Evolutionary conservation across 2,113 vertebrate genomes (phyloP), one percentile per base, ranked within the genome.

Genomic region (Alethe castanea): DNA sequence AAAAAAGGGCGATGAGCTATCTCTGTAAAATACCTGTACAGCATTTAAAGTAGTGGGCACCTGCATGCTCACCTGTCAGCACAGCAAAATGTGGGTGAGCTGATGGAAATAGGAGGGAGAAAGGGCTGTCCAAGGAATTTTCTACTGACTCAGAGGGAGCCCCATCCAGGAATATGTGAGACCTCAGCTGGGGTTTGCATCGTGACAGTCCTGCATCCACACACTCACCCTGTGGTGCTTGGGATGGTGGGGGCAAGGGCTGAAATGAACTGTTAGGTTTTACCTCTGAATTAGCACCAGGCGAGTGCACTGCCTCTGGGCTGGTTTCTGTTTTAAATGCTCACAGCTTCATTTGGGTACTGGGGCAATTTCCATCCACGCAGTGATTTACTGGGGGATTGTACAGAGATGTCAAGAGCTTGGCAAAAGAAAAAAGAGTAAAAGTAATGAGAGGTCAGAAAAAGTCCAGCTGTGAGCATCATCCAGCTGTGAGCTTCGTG

Each of bases 81-180:
- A 1, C 0, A 4, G 29, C 35, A 26, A 45, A 81, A 45, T 3
- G 2, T 19, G 2, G 2, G 42, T 1, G 6, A 56, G 56, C 40
- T 24, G 76, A 7, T 14, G 14, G 72, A 40, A 69, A 42, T 1
- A 1, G 28, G 36, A 53, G 28, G 2, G 22, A 40, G 50, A 53
- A 2, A 6, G 6, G 35, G 8, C 40, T 26, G 53, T 14, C 3
- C 16, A 28, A 20, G 44, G 20, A 3, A 29, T 84, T 66, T 84
- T 53, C 35, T 80, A 28, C 67, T 35, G 62, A n/a, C 59, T 56
- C 1, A 3, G 72, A 54, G 23, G n/a, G 10, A 71, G 35, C 45
- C 71, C 28, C 35, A 15, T 64, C 52, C 14, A 17, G 57, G 18
- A 8, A 52, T 10, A 18, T 35, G 29, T 59, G 38, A 12, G 12